Evolutionary conservation across 2,888 invertebrate genomes (phyloP).

Genomic region (Allolobophora icterica): DNA sequence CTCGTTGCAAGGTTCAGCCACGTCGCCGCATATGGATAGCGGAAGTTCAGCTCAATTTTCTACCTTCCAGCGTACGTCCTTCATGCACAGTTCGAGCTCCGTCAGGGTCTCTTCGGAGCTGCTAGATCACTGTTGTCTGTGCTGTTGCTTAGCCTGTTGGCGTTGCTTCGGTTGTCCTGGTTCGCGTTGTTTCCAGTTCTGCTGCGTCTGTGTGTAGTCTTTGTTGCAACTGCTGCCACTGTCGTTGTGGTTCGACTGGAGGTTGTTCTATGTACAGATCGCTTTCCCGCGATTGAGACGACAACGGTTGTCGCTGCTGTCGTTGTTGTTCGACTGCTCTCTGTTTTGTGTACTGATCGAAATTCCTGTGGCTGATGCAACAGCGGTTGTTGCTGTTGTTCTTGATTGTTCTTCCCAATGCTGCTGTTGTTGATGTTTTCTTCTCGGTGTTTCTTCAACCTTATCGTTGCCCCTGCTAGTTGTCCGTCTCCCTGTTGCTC

Average conservation of each 20-base stretch:
- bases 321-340: too few species aligned
- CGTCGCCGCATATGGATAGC: neutral
- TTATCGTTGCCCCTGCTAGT: too few species aligned
- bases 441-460: too few species aligned
- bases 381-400: neutral
- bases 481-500: too few species aligned
- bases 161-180: too few species aligned
- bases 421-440: too few species aligned
- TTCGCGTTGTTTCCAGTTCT: neutral
- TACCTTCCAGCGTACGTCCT: neutral
- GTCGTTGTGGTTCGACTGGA: neutral
- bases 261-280: too few species aligned
- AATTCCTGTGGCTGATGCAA: neutral
- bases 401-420: too few species aligned
- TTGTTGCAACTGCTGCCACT: neutral
- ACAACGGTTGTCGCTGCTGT: neutral
- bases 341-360: neutral
- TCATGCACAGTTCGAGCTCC: neutral
- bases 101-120: neutral
- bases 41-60: neutral
- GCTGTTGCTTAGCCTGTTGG: too few species aligned
- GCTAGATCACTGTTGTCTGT: neutral
- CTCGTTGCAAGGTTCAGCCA: neutral
- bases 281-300: too few species aligned
- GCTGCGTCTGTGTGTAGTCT: neutral